phyloP scores from a whole-genome alignment of 2,888 invertebrate species.

The Oscheius sp. region DNA sequence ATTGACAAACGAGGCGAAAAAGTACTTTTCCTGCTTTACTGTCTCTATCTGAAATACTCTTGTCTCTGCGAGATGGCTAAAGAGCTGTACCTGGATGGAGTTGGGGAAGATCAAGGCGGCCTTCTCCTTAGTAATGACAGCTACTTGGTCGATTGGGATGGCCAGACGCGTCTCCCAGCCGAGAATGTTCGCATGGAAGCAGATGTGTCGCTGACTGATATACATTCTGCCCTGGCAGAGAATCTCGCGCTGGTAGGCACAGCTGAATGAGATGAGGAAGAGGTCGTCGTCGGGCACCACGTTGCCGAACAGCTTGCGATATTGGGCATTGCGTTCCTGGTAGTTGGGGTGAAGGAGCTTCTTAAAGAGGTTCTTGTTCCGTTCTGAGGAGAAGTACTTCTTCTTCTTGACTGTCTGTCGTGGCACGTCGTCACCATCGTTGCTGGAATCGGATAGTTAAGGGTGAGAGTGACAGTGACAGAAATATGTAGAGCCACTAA shows the following conservation, averaged over 20 bases:
- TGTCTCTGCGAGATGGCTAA: no score
- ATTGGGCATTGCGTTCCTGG: constrained; percentile 54
- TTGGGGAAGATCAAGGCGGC: constrained; percentile 91
- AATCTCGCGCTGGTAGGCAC: constrained; percentile 95
- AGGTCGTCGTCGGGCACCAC: constrained; percentile 50
- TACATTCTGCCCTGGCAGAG: constrained; percentile 94
- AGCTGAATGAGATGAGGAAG: constrained; percentile 83
- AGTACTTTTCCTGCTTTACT: constrained; percentile 77
- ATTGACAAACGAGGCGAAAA: constrained; percentile 92
- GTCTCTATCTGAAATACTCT: constrained; percentile 45
- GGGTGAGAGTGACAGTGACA: constrained; percentile 16
- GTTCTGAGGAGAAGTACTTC: constrained; percentile 52
- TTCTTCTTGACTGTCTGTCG: constrained; percentile 39
- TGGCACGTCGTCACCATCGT: constrained; percentile 11
- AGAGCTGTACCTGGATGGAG: constrained; percentile 82
- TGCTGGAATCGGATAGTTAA: neutral
- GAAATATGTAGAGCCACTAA: neutral
- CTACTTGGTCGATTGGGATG: constrained; percentile 89
- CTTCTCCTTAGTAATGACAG: constrained; percentile 92
- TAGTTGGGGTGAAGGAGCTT: constrained; percentile 57
- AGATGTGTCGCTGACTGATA: constrained; percentile 92
- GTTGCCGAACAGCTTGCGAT: constrained; percentile 53
- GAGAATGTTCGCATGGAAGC: constrained; percentile 97
- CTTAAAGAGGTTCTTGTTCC: constrained; percentile 54
- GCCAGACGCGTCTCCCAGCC: constrained; percentile 79